Percentiles rank a stretch among this genome's conserved stretches.
These are phyloP conservation scores for Lacanobia oleracea DNA, from an alignment of 2,888 invertebrate genomes.

Conservation along the genomic window DNA sequence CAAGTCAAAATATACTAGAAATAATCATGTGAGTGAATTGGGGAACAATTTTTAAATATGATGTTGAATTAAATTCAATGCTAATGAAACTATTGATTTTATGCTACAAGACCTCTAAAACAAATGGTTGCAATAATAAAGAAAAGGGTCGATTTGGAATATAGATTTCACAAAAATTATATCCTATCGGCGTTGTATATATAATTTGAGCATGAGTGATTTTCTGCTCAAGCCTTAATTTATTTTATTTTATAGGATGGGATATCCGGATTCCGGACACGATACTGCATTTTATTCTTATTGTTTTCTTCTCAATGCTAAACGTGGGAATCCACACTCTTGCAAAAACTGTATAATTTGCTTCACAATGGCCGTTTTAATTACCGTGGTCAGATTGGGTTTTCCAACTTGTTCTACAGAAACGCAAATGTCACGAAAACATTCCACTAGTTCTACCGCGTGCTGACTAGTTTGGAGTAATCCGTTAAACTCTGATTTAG, in stretches of 20 bases:
- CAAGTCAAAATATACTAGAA: too few relatives aligned
- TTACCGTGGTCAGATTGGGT: background rate
- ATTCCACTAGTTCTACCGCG: background rate
- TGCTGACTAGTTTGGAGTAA: background rate
- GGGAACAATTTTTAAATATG: background rate
- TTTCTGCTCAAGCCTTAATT: background rate
- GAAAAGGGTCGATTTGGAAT: background rate
- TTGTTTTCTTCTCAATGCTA: constrained; percentile 7
- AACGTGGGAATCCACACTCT: constrained; percentile 23
- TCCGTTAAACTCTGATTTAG: background rate
- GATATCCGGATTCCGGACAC: background rate
- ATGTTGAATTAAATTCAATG: background rate
- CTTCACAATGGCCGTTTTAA: constrained; percentile 17
- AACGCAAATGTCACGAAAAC: background rate
- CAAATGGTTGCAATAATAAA: background rate
- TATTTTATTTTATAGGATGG: too few relatives aligned
- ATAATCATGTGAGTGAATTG: background rate
- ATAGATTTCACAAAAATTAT: background rate
- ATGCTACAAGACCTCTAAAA: background rate
- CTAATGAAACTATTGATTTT: background rate
- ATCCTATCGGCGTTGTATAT: background rate
- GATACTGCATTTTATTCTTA: background rate
- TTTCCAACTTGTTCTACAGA: constrained; percentile 16
- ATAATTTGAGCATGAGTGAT: background rate
- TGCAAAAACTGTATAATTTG: constrained; percentile 13